These are phyloP conservation scores for Dromaius novaehollandiae DNA, from an alignment of 2,113 vertebrate genomes.

Conservation along the genomic window DNA sequence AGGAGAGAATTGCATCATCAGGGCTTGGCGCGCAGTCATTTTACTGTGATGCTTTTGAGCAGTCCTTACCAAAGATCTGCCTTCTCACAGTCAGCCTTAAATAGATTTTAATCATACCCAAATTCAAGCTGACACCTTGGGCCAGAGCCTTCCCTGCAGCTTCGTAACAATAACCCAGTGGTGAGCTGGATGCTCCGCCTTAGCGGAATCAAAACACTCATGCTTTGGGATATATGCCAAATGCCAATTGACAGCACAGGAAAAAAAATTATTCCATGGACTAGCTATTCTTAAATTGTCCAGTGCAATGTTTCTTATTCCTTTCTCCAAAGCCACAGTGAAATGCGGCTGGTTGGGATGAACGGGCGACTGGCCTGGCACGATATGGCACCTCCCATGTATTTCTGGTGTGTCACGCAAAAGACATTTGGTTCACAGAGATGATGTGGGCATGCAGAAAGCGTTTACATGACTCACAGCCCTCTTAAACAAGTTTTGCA, in stretches of 20 bases:
- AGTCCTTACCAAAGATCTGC: not conserved
- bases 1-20: conserved; percentile 13
- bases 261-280: not conserved
- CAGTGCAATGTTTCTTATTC: not conserved
- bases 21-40: not conserved
- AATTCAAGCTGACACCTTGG: not conserved
- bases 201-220: not conserved
- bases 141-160: not conserved
- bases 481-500: not conserved
- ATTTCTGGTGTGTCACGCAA: rapidly evolving
- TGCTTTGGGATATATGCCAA: rapidly evolving
- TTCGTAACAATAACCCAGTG: not conserved
- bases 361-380: not conserved
- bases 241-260: not conserved
- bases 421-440: not conserved
- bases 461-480: not conserved
- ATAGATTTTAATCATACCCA: not conserved
- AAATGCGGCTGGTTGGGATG: not conserved
- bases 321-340: not conserved
- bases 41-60: not conserved
- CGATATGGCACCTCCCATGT: not conserved
- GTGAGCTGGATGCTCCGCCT: not conserved
- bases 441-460: not conserved
- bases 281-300: not conserved
- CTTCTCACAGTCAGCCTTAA: not conserved